Conservation (phyloP, 2,888 invertebrate genomes). For the Sarcophaga carnaria region DNA sequence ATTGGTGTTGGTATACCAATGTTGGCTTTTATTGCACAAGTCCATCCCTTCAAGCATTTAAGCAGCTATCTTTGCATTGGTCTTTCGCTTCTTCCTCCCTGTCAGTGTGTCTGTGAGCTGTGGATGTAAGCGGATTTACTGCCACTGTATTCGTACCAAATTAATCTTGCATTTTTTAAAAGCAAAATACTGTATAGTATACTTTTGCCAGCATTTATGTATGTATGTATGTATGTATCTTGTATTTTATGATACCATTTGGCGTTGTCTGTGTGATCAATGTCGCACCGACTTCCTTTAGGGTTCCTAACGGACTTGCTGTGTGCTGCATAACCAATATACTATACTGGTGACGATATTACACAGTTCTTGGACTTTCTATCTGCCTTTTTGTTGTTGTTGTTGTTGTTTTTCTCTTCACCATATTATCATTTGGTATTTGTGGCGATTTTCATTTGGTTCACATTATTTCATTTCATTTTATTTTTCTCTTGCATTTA, state of each 20-base stretch:
- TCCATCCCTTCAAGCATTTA: no score
- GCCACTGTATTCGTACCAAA: conserved; percentile 52
- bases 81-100: neutral
- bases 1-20: no score
- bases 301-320: neutral
- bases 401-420: neutral
- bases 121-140: conserved; percentile 49
- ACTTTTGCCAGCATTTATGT: neutral
- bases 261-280: neutral
- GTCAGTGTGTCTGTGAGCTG: neutral
- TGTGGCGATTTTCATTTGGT: conserved; percentile 64
- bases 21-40: no score
- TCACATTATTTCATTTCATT: conserved; percentile 18
- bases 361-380: neutral
- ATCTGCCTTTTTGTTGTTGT: neutral
- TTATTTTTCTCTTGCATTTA: conserved; percentile 15
- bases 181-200: conserved; percentile 48
- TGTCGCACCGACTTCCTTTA: neutral
- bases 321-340: neutral
- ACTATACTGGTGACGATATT: neutral
- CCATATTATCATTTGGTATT: conserved; percentile 59
- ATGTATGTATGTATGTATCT: neutral
- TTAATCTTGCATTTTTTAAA: conserved; percentile 58
- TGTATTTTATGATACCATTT: conserved; percentile 16
- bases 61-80: no score